A percentile compares a stretch with the other conserved stretches of the same genome.
Evolutionary conservation across 2,113 vertebrate genomes (phyloP).

Genomic region (Cervus canadensis): DNA sequence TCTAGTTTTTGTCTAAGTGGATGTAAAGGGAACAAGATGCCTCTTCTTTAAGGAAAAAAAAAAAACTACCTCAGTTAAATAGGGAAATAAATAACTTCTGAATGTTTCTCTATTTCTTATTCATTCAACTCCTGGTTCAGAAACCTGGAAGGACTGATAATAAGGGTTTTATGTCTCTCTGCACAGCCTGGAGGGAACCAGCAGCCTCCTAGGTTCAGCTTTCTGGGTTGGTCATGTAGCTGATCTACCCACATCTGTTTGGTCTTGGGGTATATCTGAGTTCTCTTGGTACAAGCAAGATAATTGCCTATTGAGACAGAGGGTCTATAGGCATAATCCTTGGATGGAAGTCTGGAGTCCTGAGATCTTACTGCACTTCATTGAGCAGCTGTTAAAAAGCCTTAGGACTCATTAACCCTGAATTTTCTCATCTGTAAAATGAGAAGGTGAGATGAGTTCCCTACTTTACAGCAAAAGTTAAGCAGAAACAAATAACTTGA

Average conservation of each 20-base stretch:
- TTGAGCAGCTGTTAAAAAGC: background rate
- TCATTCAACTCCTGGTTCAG: background rate
- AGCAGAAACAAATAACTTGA: background rate
- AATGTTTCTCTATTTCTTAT: conserved; percentile 50
- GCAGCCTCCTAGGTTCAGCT: background rate
- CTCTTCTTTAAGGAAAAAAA: conserved; percentile 53
- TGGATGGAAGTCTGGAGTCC: background rate
- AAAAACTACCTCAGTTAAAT: conserved; percentile 40
- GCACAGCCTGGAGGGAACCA: background rate
- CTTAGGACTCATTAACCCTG: background rate
- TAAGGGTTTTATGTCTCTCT: background rate
- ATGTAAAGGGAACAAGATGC: conserved; percentile 63
- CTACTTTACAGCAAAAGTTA: background rate
- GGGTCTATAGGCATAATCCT: background rate
- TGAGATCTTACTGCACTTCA: background rate
- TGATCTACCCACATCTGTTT: background rate
- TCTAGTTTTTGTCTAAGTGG: conserved; percentile 64
- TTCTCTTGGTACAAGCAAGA: background rate
- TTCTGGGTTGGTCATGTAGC: background rate
- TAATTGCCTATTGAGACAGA: background rate
- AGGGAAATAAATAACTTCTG: conserved; percentile 62
- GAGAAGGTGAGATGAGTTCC: background rate
- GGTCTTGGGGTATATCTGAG: background rate
- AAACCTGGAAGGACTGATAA: background rate
- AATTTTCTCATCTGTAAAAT: background rate